Conservation (phyloP, 2,113 vertebrate genomes). For the Ursus arctos region DNA sequence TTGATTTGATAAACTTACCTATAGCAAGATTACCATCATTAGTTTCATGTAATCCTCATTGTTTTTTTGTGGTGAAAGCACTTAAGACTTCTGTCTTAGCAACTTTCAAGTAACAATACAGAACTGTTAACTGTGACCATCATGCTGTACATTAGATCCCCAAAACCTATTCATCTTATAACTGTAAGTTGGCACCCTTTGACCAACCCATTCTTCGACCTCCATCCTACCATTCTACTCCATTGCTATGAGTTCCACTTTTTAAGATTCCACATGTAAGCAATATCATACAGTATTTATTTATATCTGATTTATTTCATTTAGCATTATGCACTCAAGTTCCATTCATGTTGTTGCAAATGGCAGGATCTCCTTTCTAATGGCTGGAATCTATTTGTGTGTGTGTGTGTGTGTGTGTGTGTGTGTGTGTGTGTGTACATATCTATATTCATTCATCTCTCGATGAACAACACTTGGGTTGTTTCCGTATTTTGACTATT, state of each 20-base stretch:
- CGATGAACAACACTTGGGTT: background rate
- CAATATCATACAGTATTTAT: background rate
- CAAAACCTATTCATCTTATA: background rate
- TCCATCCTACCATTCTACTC: background rate
- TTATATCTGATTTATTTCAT: background rate
- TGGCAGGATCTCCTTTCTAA: background rate
- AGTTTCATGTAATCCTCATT: background rate
- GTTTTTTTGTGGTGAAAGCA: background rate
- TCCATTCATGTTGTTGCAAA: background rate
- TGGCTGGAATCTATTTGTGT: background rate
- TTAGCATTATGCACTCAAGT: background rate
- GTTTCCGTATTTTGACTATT: background rate
- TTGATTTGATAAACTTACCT: background rate
- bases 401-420: background rate
- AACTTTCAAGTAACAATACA: background rate
- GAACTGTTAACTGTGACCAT: background rate
- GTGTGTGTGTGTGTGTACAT: background rate
- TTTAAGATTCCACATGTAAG: background rate
- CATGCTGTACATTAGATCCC: background rate
- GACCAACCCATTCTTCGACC: background rate
- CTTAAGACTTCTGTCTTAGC: background rate
- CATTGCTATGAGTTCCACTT: background rate
- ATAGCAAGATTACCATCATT: background rate
- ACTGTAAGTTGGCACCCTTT: background rate
- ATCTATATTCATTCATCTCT: background rate